Percentiles rank a stretch among this genome's conserved stretches.
Conservation (phyloP, 2,113 vertebrate species). For the Castor canadensis region DNA sequence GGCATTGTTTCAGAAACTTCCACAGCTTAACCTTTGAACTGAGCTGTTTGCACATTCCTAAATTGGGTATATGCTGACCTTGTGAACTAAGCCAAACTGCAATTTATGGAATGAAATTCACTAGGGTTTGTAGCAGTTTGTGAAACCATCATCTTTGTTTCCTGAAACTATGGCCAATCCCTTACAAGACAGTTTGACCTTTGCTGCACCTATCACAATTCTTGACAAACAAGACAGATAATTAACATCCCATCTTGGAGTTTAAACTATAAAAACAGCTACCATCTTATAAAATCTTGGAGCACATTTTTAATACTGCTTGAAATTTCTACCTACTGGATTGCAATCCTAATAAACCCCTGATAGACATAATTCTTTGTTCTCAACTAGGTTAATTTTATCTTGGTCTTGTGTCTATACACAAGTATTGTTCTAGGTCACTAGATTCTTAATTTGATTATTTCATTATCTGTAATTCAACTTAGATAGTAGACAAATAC, state of each 20-base stretch:
- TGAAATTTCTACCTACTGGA: not conserved
- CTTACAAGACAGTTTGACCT: not conserved
- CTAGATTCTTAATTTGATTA: constrained; percentile 41
- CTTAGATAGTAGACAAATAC: not conserved
- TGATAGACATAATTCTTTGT: not conserved
- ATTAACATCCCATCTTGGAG: not conserved
- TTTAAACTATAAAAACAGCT: not conserved
- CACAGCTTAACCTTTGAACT: not conserved
- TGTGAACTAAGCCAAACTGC: not conserved
- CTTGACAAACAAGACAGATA: not conserved
- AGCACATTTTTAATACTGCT: not conserved
- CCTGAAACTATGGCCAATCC: not conserved
- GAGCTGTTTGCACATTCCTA: not conserved
- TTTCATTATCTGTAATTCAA: not conserved
- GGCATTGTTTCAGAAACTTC: not conserved
- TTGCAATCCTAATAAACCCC: not conserved
- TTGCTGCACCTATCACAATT: not conserved
- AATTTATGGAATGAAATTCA: not conserved
- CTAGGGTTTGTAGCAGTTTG: not conserved
- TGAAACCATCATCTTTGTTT: not conserved
- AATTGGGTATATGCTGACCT: not conserved
- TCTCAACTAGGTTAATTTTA: not conserved
- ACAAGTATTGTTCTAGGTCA: not conserved
- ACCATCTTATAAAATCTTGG: not conserved
- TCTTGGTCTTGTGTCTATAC: not conserved